Evolutionary conservation across 1,140 invertebrate genomes (phyloP).

Genomic region (Rhizoglyphus robini): DNA sequence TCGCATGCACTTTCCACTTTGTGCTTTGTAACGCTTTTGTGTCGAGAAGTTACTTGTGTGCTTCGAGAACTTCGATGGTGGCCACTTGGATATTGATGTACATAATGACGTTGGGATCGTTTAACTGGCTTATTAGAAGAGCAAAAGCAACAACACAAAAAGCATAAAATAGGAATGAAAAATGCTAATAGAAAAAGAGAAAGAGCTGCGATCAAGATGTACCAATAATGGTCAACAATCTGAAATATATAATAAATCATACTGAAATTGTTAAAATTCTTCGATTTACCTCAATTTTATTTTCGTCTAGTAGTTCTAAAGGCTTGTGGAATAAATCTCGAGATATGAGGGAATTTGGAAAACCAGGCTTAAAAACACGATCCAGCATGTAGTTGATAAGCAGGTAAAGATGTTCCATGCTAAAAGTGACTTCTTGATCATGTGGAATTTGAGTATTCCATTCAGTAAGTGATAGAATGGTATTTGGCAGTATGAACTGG

Average conservation of each 20-base stretch:
- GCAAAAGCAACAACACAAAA: constrained; percentile 6
- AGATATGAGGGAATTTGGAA: constrained; percentile 19
- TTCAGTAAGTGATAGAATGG: constrained; percentile 3
- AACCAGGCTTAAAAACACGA: constrained; percentile 7
- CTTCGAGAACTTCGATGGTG: neutral
- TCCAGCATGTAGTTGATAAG: constrained; percentile 19
- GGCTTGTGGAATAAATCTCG: constrained; percentile 22
- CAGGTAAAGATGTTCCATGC: constrained; percentile 25
- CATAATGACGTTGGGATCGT: neutral
- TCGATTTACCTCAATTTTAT: constrained; percentile 8
- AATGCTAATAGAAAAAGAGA: neutral
- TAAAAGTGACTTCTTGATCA: constrained; percentile 1
- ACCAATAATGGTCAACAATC: neutral
- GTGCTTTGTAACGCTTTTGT: neutral
- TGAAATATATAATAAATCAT: neutral
- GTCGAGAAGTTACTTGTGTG: neutral
- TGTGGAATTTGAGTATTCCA: neutral
- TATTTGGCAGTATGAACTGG: constrained; percentile 12
- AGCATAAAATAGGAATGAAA: neutral
- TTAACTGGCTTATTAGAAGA: neutral
- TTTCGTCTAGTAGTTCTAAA: constrained; percentile 14
- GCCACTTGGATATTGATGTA: neutral
- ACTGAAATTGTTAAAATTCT: neutral
- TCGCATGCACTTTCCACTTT: constrained; percentile 21
- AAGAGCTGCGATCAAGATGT: neutral